phyloP scores from a whole-genome alignment of 2,888 invertebrate species.

The Amphipoea lucens region DNA sequence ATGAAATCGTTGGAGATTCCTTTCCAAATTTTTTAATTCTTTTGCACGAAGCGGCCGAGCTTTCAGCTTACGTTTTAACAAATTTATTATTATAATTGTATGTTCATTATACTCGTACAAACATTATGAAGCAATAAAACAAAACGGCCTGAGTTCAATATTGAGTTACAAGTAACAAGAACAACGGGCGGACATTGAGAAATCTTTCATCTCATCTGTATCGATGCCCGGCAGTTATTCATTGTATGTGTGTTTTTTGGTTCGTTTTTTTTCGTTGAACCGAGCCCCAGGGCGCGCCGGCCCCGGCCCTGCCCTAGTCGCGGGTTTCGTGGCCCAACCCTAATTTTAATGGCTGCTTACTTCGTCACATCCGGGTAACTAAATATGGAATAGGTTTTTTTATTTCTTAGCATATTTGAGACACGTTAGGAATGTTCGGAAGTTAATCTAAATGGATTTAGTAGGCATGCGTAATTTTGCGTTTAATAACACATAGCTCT shows the following conservation, averaged over 20 bases:
- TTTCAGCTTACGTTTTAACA: conserved; percentile 46
- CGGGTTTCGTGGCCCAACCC: conserved; percentile 88
- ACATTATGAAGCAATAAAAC: conserved; percentile 72
- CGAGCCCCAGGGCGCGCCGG: conserved; percentile 82
- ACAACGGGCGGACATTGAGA: conserved; percentile 86
- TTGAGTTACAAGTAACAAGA: conserved; percentile 86
- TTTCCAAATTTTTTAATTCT: conserved; percentile 30
- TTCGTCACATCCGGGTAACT: conserved; percentile 85
- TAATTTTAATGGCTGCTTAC: conserved; percentile 90
- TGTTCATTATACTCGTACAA: conserved; percentile 63
- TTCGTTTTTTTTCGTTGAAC: conserved; percentile 78
- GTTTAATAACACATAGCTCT: conserved; percentile 29
- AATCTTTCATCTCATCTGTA: conserved; percentile 88
- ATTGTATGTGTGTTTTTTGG: conserved; percentile 80
- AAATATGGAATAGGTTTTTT: conserved; percentile 80
- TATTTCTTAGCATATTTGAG: conserved; percentile 35
- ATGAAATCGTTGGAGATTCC: conserved; percentile 45
- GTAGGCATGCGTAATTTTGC: conserved; percentile 38
- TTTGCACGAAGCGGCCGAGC: conserved; percentile 19
- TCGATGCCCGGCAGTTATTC: conserved; percentile 84
- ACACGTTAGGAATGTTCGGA: conserved; percentile 36
- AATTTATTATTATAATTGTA: conserved; percentile 59
- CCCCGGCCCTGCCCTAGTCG: conserved; percentile 87
- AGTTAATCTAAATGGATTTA: conserved; percentile 32
- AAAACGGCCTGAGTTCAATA: conserved; percentile 77